phyloP scores from a whole-genome alignment of 1,140 invertebrate genomes.

The Asobara japonica region DNA sequence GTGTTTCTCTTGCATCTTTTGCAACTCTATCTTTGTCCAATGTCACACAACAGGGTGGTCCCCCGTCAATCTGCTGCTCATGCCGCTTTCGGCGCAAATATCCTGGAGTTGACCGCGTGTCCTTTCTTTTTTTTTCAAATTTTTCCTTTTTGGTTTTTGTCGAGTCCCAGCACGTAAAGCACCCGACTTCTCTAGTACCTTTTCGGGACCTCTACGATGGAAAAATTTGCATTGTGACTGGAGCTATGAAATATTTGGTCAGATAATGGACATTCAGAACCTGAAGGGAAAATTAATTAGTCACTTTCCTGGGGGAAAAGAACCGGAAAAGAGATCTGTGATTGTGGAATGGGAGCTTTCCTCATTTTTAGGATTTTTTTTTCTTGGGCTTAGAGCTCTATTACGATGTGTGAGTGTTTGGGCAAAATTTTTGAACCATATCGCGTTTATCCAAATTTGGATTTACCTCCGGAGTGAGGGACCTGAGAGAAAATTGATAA shows the following conservation, averaged over 20 bases:
- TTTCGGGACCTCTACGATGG: not conserved
- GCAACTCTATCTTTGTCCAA: constrained; percentile 19
- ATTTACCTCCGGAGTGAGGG: too few relatives aligned
- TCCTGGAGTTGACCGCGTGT: constrained; percentile 27
- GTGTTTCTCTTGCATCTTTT: constrained; percentile 7
- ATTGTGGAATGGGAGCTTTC: too few relatives aligned
- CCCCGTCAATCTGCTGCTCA: constrained; percentile 42
- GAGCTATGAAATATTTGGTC: not conserved
- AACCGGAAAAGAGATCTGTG: not conserved
- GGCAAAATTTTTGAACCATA: too few relatives aligned
- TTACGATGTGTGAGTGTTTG: too few relatives aligned
- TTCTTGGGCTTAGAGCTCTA: too few relatives aligned
- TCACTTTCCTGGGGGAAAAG: not conserved
- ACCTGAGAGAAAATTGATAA: too few relatives aligned
- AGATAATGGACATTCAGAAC: not conserved
- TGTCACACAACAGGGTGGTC: constrained; percentile 42
- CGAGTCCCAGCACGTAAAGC: constrained; percentile 36
- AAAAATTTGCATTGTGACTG: constrained; percentile 8
- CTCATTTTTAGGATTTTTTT: too few relatives aligned
- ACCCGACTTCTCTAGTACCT: constrained; percentile 1
- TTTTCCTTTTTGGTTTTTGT: constrained; percentile 33
- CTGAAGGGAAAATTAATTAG: constrained; percentile 10
- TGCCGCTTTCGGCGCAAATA: constrained; percentile 42
- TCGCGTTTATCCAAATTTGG: too few relatives aligned
- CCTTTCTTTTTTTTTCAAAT: constrained; percentile 16